These are phyloP conservation scores for Anorthoa munda DNA, from an alignment of 2,888 invertebrate genomes.

Conservation along the genomic window DNA sequence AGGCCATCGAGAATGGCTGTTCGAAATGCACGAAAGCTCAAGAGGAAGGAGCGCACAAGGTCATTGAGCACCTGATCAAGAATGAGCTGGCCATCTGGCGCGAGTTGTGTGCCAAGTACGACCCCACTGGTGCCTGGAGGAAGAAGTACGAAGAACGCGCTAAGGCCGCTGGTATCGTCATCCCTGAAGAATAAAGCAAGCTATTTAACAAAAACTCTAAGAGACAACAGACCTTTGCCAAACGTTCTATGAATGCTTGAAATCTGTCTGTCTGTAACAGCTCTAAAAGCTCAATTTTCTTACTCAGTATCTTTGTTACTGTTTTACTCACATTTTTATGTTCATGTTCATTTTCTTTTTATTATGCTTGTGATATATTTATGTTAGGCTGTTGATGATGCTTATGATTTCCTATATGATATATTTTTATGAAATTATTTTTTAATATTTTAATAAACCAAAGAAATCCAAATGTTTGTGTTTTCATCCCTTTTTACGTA, in stretches of 20 bases:
- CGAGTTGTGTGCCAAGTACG: conserved; percentile 92
- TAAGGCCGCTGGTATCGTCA: conserved; percentile 85
- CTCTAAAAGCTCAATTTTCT: conserved; percentile 18
- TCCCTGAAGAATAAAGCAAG: conserved; percentile 73
- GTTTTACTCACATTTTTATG: conserved; percentile 14
- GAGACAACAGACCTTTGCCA: background rate
- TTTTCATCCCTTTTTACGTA: background rate
- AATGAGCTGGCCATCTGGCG: conserved; percentile 92
- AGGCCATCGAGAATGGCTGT: conserved; percentile 93
- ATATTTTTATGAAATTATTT: conserved; percentile 16
- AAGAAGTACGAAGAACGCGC: conserved; percentile 92
- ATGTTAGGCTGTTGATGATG: conserved; percentile 1
- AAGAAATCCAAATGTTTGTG: conserved; percentile 44
- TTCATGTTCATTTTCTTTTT: background rate
- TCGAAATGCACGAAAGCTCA: conserved; percentile 93
- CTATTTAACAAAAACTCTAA: background rate
- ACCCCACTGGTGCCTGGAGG: conserved; percentile 92
- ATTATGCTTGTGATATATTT: conserved; percentile 9
- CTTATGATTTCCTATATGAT: conserved; percentile 20
- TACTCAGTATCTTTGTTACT: conserved; percentile 26
- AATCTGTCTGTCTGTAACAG: conserved; percentile 1
- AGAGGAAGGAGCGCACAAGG: conserved; percentile 91
- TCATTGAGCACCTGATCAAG: conserved; percentile 92
- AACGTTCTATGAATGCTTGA: conserved; percentile 2
- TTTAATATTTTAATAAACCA: conserved; percentile 59